Conservation (phyloP, 2,797 vertebrate species). For the Siniperca scherzeri region DNA sequence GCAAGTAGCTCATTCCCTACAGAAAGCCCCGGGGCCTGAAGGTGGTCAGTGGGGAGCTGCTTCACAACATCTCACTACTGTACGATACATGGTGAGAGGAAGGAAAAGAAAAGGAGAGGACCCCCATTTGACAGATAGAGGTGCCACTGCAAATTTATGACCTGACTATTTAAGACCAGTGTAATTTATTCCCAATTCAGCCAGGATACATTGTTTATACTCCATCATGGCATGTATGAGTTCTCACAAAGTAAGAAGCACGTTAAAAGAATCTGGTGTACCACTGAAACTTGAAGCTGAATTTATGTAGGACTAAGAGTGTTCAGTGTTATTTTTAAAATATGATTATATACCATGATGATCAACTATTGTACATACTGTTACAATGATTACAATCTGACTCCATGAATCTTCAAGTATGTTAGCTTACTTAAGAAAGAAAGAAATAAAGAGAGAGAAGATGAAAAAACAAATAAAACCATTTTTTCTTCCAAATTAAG, state of each 20-base stretch:
- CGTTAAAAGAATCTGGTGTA: background rate
- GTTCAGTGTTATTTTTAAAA: background rate
- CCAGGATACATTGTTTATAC: constrained; percentile 33
- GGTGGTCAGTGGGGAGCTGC: constrained; percentile 76
- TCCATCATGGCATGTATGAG: constrained; percentile 40
- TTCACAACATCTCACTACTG: constrained; percentile 70
- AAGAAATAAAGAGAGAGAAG: background rate
- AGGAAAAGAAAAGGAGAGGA: constrained; percentile 56
- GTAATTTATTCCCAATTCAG: constrained; percentile 65
- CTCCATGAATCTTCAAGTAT: background rate
- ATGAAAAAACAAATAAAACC: background rate
- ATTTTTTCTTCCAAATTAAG: constrained; percentile 7
- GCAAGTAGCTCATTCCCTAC: constrained; percentile 79
- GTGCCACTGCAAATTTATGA: constrained; percentile 73
- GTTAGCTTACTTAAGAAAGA: background rate
- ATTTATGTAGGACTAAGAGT: background rate
- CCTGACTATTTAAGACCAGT: constrained; percentile 66
- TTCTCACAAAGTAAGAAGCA: constrained; percentile 22
- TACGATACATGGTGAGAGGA: constrained; percentile 40
- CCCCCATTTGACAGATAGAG: constrained; percentile 59
- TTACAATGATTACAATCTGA: background rate
- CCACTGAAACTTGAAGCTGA: background rate
- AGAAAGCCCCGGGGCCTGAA: constrained; percentile 77
- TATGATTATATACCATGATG: background rate
- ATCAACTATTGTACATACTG: background rate